Conservation (phyloP, 2,113 vertebrate species). For the Xenus cinereus region DNA sequence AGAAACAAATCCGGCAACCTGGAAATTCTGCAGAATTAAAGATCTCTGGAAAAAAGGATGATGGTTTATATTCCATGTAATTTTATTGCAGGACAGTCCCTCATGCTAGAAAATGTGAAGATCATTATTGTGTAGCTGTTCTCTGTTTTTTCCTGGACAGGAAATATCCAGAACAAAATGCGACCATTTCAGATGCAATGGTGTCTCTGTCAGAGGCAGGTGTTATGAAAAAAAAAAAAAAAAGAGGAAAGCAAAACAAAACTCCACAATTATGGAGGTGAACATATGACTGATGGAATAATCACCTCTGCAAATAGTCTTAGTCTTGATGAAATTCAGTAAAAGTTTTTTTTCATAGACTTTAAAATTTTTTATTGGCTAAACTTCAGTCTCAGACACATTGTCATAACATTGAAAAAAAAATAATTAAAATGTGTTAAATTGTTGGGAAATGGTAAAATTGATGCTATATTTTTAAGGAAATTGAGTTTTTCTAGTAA, state of each 20-base stretch:
- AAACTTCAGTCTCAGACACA: neutral
- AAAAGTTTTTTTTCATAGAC: neutral
- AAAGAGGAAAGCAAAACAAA: neutral
- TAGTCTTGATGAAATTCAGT: neutral
- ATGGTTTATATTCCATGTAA: neutral
- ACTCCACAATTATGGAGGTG: neutral
- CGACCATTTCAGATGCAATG: neutral
- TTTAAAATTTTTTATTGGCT: neutral
- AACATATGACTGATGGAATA: neutral
- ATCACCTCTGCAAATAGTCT: neutral
- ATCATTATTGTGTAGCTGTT: neutral
- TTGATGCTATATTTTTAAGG: neutral
- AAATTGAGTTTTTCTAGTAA: neutral
- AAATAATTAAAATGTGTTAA: neutral
- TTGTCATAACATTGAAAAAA: neutral
- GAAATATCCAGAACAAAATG: neutral
- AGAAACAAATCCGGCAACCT: neutral
- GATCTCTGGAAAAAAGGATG: neutral
- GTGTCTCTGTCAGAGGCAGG: neutral
- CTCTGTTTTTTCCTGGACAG: neutral
- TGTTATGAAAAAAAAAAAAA: neutral
- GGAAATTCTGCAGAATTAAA: neutral
- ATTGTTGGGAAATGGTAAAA: neutral
- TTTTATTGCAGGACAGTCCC: neutral
- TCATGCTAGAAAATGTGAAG: neutral